A percentile compares a stretch with the other conserved stretches of the same genome.
These are phyloP conservation scores for Oryzias woworae DNA, from an alignment of 2,113 vertebrate species.

Conservation along the genomic window DNA sequence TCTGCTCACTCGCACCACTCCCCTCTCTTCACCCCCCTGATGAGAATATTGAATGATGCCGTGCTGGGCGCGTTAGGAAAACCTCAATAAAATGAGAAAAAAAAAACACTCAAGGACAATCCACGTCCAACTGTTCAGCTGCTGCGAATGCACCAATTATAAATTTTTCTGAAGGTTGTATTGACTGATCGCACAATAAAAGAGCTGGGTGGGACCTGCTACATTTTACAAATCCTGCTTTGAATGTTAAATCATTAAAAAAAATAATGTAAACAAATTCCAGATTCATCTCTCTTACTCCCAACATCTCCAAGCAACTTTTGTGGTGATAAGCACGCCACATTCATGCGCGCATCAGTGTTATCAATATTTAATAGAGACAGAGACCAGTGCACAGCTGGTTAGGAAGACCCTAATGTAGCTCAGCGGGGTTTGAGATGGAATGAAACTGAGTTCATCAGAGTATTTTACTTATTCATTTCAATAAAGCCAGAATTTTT, in stretches of 20 bases:
- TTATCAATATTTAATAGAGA: slow-evolving; percentile 67
- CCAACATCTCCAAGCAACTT: slow-evolving; percentile 23
- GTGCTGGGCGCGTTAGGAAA: too few relatives aligned
- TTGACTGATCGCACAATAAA: too few relatives aligned
- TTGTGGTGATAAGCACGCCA: slow-evolving; percentile 18
- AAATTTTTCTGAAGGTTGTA: too few relatives aligned
- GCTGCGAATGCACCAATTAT: too few relatives aligned
- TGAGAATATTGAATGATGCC: too few relatives aligned
- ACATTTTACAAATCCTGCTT: background rate
- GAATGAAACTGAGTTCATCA: background rate
- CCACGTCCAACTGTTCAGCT: too few relatives aligned
- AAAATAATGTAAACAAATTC: background rate
- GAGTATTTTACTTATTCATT: slow-evolving; percentile 41
- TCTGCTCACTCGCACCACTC: too few relatives aligned
- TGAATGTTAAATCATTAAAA: slow-evolving; percentile 27
- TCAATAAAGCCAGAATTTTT: slow-evolving; percentile 21
- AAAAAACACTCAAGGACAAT: too few relatives aligned
- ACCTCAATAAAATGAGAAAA: too few relatives aligned
- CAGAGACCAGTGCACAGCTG: slow-evolving; percentile 43
- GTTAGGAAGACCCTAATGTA: slow-evolving; percentile 29
- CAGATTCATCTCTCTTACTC: slow-evolving; percentile 28
- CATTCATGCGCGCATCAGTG: slow-evolving; percentile 45
- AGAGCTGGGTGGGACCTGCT: too few relatives aligned
- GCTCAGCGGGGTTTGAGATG: slow-evolving; percentile 33
- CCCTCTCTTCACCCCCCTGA: too few relatives aligned